These are phyloP conservation scores for Ophion costatus DNA, from an alignment of 2,888 invertebrate species.

Conservation along the genomic window DNA sequence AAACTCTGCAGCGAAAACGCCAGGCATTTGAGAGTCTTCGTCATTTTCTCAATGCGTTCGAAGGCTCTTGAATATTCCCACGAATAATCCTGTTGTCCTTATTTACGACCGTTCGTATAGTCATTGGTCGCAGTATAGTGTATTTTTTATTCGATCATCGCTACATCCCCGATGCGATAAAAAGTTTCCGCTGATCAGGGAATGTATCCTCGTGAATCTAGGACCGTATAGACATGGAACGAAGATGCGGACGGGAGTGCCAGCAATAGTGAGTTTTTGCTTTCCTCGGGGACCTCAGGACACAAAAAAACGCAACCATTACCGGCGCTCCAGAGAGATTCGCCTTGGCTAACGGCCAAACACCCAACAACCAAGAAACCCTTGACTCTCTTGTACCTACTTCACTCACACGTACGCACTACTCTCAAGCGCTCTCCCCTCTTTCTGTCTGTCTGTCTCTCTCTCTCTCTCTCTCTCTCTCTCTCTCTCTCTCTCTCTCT, in stretches of 20 bases:
- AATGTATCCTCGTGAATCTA: slow-evolving; percentile 17
- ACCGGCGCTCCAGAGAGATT: slow-evolving; percentile 75
- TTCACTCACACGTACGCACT: slow-evolving; percentile 63
- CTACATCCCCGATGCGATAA: background rate
- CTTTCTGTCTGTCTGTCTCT: slow-evolving; percentile 62
- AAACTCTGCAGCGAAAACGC: no score
- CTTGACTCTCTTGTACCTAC: slow-evolving; percentile 71
- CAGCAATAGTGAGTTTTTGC: slow-evolving; percentile 52
- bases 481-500: slow-evolving; percentile 63
- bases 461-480: slow-evolving; percentile 64
- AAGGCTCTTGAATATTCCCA: background rate
- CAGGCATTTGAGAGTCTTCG: background rate
- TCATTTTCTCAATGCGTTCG: background rate
- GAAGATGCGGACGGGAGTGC: slow-evolving; percentile 36
- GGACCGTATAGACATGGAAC: slow-evolving; percentile 23
- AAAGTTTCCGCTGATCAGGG: slow-evolving; percentile 32
- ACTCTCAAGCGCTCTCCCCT: slow-evolving; percentile 63
- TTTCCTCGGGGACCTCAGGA: slow-evolving; percentile 63
- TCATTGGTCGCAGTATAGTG: background rate
- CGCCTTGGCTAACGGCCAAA: slow-evolving; percentile 77
- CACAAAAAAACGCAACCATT: slow-evolving; percentile 74
- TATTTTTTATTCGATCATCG: slow-evolving; percentile 46
- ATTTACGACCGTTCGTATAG: background rate
- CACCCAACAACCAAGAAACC: slow-evolving; percentile 76
- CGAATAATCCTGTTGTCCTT: background rate